A percentile compares a stretch with the other conserved stretches of the same genome.
These are phyloP conservation scores for Corythucha ciliata DNA, from an alignment of 2,888 invertebrate species.

Conservation along the genomic window DNA sequence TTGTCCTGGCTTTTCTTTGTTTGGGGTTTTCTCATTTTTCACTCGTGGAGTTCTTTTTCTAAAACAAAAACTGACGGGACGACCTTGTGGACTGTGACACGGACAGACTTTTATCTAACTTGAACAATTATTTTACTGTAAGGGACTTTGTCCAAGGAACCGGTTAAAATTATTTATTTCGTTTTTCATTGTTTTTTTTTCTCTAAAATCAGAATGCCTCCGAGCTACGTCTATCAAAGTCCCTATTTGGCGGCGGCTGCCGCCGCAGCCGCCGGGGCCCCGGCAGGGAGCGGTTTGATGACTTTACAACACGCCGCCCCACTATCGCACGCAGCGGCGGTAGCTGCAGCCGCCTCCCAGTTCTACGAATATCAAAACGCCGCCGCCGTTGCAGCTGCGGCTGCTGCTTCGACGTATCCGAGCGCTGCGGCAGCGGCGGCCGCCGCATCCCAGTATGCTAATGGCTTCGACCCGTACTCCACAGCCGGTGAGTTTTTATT, in stretches of 20 bases:
- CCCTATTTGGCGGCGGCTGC: slow-evolving; percentile 53
- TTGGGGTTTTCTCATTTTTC: too few species aligned
- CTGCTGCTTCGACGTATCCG: slow-evolving; percentile 52
- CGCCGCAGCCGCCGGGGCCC: slow-evolving; percentile 45
- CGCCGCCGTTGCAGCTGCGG: slow-evolving; percentile 58
- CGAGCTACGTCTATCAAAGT: slow-evolving; percentile 67
- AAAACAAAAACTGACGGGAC: too few species aligned
- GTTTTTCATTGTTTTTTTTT: too few species aligned
- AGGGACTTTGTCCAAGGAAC: too few species aligned
- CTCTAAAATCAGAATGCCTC: slow-evolving; percentile 51
- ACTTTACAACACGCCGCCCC: slow-evolving; percentile 44
- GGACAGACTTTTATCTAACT: too few species aligned
- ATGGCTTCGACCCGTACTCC: slow-evolving; percentile 66
- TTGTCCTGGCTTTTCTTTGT: too few species aligned
- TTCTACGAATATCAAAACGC: slow-evolving; percentile 71
- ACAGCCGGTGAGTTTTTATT: slow-evolving; percentile 47
- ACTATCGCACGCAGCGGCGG: slow-evolving; percentile 46
- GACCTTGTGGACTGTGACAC: too few species aligned
- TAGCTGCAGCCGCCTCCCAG: slow-evolving; percentile 68
- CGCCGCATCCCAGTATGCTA: slow-evolving; percentile 42
- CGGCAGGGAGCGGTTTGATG: slow-evolving; percentile 42
- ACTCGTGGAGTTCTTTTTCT: too few species aligned
- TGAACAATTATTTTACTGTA: too few species aligned
- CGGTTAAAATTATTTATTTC: too few species aligned
- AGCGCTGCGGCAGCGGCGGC: slow-evolving; percentile 44